Base-by-base conservation (phyloP, 1,140 invertebrate genomes). In the Lucilia sericata region DNA sequence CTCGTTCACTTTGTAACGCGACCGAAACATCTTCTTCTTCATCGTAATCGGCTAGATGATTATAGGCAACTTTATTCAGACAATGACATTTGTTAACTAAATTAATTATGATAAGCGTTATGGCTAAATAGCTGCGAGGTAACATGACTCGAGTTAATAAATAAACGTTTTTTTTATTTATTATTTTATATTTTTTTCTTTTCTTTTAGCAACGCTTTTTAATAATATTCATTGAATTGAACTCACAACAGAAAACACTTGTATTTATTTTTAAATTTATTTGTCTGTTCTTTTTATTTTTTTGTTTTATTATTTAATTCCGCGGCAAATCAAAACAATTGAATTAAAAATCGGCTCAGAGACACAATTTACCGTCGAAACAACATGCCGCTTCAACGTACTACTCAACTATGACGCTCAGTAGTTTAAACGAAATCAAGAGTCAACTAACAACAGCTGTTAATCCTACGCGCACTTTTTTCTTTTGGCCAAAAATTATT, bases 341-440 rank as follows among this genome's bases (percentile, higher is more conserved):
- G 17, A 47, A 78, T 10, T 78, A 14, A 78, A 30, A 47, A 42
- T 5, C 34, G 75, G 47, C 25, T 30, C 13, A 5, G 47, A 49
- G 49, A 80, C 47, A 49, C 47, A 80, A 25, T 80, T 80, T 21
- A 80, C 76, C 76, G 76, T 49, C 36, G 19, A 80, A 49, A 80
- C 76, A 80, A 80, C 76, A 80, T 80, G 47, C 21, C 47, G n/a
- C 76, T 47, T 21, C 76, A 80, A 80, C 76, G 76, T 80, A 80
- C 42, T 42, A 42, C 21, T 80, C 49, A 21, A 80, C 76, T 80
- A 80, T 80, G 76, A 49, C 42, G 17, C 47, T 49, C n/a, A 14
- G 0, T 9, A 25, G 4, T 49, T 5, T 19, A 25, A 49, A 49
- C n/a, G n/a, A 80, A 70, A 21, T 21, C 65, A 10, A 10, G 5